phyloP scores from a whole-genome alignment of 2,113 vertebrate species.

The Numida meleagris region DNA sequence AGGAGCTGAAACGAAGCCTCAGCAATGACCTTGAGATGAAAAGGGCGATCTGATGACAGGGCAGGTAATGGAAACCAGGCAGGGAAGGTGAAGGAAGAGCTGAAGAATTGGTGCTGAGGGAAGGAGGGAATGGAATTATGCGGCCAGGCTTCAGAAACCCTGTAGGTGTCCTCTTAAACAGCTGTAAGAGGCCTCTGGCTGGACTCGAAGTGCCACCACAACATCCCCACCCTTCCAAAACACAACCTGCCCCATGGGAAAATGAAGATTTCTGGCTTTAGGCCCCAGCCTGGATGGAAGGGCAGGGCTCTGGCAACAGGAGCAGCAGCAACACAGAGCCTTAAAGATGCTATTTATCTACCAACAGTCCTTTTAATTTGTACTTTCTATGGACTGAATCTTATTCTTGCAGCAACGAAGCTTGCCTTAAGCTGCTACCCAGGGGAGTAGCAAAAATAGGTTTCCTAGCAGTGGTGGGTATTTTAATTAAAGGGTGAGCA shows the following conservation, averaged over 20 bases:
- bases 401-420: neutral
- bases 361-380: slow-evolving; percentile 45
- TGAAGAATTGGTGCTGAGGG: neutral
- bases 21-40: slow-evolving; percentile 7
- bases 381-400: slow-evolving; percentile 41
- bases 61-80: slow-evolving; percentile 4
- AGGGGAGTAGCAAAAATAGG: slow-evolving; percentile 62
- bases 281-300: neutral
- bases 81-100: neutral
- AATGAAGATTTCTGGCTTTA: neutral
- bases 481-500: slow-evolving; percentile 67
- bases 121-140: neutral
- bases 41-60: slow-evolving; percentile 6
- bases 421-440: slow-evolving; percentile 32
- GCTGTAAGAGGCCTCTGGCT: neutral
- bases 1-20: neutral
- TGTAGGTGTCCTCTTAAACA: neutral
- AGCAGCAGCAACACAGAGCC: neutral
- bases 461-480: slow-evolving; percentile 45
- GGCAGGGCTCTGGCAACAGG: slow-evolving; percentile 6
- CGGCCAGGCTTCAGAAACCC: neutral
- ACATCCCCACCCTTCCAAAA: neutral
- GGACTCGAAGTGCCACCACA: neutral
- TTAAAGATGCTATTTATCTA: slow-evolving; percentile 36
- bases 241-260: neutral